Evolutionary conservation across 2,888 invertebrate genomes (phyloP).

Genomic region (Noctuana brunneofusca): DNA sequence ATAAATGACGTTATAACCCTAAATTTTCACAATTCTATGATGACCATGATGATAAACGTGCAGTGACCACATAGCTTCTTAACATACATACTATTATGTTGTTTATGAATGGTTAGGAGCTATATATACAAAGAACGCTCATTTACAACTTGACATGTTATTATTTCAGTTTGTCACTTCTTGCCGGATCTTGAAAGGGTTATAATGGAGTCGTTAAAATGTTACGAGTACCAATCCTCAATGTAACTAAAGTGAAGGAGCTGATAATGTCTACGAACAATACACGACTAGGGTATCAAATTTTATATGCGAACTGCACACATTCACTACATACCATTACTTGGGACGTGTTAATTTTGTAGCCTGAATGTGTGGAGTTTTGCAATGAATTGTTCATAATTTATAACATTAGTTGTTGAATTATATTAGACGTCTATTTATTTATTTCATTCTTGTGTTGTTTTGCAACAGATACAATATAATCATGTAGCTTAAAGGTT

Average conservation of each 20-base stretch:
- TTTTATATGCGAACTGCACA: slow-evolving; percentile 18
- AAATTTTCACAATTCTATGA: too few species aligned
- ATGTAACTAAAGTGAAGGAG: slow-evolving; percentile 11
- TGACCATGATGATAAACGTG: too few species aligned
- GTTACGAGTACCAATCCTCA: background rate
- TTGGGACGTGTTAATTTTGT: slow-evolving; percentile 19
- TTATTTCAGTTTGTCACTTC: background rate
- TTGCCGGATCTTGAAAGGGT: background rate
- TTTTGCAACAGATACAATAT: slow-evolving; percentile 70
- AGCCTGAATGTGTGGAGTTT: slow-evolving; percentile 21
- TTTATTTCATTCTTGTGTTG: slow-evolving; percentile 62
- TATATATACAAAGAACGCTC: background rate
- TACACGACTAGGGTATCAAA: slow-evolving; percentile 24
- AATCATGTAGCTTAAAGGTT: background rate
- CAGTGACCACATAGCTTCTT: too few species aligned
- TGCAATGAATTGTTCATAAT: slow-evolving; percentile 23
- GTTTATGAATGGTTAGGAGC: too few species aligned
- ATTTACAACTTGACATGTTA: background rate
- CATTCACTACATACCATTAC: slow-evolving; percentile 8
- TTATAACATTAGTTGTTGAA: slow-evolving; percentile 72
- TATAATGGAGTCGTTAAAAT: slow-evolving; percentile 4
- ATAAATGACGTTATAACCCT: too few species aligned
- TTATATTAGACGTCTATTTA: slow-evolving; percentile 73
- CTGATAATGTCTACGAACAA: slow-evolving; percentile 10
- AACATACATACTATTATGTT: too few species aligned